Conservation (phyloP, 2,888 invertebrate species). For the Macrosoma leucophasiata region DNA sequence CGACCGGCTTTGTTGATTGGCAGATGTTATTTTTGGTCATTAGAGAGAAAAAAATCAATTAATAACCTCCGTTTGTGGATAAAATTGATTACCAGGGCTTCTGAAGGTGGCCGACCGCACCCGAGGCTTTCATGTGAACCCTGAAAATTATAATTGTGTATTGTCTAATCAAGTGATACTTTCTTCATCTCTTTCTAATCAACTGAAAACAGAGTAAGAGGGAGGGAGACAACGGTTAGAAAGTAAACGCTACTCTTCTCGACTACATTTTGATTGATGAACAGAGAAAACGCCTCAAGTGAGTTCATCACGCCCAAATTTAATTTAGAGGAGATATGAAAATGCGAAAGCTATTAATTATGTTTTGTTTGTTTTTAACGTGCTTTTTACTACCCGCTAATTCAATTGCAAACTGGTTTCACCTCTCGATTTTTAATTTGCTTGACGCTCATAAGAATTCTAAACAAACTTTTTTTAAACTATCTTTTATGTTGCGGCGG, state of each 20-base stretch:
- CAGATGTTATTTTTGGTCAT: slow-evolving; percentile 71
- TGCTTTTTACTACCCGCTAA: slow-evolving; percentile 39
- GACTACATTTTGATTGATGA: slow-evolving; percentile 67
- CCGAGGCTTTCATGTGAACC: slow-evolving; percentile 59
- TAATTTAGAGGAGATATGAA: slow-evolving; percentile 65
- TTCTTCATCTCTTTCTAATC: slow-evolving; percentile 37
- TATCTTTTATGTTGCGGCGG: no score
- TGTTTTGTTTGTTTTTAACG: slow-evolving; percentile 65
- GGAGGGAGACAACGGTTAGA: slow-evolving; percentile 47
- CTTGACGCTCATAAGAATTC: no score
- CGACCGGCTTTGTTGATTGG: slow-evolving; percentile 54
- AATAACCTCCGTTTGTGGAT: slow-evolving; percentile 67
- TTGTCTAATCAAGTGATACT: slow-evolving; percentile 48
- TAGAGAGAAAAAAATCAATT: slow-evolving; percentile 66
- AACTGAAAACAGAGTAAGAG: slow-evolving; percentile 16
- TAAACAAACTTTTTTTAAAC: no score
- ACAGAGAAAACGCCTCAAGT: slow-evolving; percentile 73
- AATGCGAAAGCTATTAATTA: slow-evolving; percentile 50
- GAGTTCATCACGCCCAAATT: slow-evolving; percentile 71
- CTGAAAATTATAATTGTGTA: slow-evolving; percentile 58
- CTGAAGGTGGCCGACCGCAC: slow-evolving; percentile 59
- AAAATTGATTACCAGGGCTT: slow-evolving; percentile 70
- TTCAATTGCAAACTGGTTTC: slow-evolving; percentile 36
- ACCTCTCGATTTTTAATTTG: no score
- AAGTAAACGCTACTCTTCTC: slow-evolving; percentile 56